Conservation (phyloP, 2,888 invertebrate species). For the Cremastinae sp. region DNA sequence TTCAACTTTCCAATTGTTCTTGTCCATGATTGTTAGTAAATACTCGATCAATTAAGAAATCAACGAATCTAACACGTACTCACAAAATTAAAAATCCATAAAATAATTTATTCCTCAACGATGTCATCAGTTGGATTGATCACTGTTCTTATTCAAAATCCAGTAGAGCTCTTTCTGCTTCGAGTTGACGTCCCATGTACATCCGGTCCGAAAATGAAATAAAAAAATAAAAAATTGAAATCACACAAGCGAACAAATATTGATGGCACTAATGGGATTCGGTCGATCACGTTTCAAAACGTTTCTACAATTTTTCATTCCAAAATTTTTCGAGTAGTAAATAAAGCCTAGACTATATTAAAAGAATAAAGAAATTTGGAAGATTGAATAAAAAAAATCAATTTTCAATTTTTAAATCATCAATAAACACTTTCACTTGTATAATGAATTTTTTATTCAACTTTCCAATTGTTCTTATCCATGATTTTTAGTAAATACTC, state of each 20-base stretch:
- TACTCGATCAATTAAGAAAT: no score
- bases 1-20: no score
- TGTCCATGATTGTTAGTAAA: no score
- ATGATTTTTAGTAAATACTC: no score
- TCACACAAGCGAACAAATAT: neutral
- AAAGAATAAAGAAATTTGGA: slow-evolving; percentile 59
- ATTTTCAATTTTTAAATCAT: no score
- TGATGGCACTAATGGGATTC: slow-evolving; percentile 36
- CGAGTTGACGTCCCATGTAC: neutral
- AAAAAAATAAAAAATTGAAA: slow-evolving; percentile 21
- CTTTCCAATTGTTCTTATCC: no score
- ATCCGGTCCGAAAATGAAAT: neutral
- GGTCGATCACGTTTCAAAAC: slow-evolving; percentile 11
- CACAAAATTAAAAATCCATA: no score
- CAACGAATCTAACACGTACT: no score
- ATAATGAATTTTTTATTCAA: no score
- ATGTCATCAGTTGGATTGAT: no score
- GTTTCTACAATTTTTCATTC: slow-evolving; percentile 55
- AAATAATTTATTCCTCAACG: no score
- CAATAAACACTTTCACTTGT: no score
- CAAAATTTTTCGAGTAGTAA: slow-evolving; percentile 33
- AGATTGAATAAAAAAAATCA: slow-evolving; percentile 69
- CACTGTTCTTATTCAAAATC: slow-evolving; percentile 6
- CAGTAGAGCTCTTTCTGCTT: neutral
- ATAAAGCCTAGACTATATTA: slow-evolving; percentile 50